Evolutionary conservation across 92 coral and sea anemone genomes (phyloP), one percentile per base, ranked within the genome.

Genomic region (Montipora capitata): DNA sequence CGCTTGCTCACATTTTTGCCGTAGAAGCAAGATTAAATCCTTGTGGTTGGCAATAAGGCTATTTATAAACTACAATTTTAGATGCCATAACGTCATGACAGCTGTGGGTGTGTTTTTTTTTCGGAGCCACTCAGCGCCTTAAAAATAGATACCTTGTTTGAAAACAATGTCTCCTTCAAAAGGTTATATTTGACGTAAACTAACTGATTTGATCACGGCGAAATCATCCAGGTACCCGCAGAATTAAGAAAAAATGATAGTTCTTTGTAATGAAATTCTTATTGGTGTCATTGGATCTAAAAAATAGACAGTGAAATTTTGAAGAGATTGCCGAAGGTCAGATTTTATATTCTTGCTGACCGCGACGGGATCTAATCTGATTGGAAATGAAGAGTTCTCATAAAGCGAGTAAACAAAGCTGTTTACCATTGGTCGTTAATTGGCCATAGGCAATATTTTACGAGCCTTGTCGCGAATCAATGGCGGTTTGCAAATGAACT

Each of bases 151-250:
- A 40, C n/a, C 68, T 5, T 44, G 2, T 79, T 20, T 12, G 62
- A 79, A 63, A 64, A 64, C 73, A 79, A 39, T 45, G 59, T 44
- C 72, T 79, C 73, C 0, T 14, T 63, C 73, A 39, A 10, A 63
- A 44, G 43, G 7, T 0, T 39, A 68, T 68, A 40, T 68, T 68
- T 68, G 48, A 10, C 73, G 10, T 69, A 69, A 69, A 69, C 12
- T 69, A 69, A 4, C 51, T 15, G 20, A 20, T 69, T 14, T 69
- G 20, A 69, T 27, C 15, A 54, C 45, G 9, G 84, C 58, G 74
- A 65, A 20, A 40, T 45, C 62, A 66, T 48, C 10, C 52, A 20
- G 84, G 74, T 79, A 79, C 84, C 84, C 13, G 84, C 38, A 10
- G 6, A 40, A 40, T 5, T 48, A 54, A 13, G 84, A 54, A 16